These are phyloP conservation scores for Ictidomys tridecemlineatus DNA, from an alignment of 2,113 vertebrate genomes.

Conservation along the genomic window DNA sequence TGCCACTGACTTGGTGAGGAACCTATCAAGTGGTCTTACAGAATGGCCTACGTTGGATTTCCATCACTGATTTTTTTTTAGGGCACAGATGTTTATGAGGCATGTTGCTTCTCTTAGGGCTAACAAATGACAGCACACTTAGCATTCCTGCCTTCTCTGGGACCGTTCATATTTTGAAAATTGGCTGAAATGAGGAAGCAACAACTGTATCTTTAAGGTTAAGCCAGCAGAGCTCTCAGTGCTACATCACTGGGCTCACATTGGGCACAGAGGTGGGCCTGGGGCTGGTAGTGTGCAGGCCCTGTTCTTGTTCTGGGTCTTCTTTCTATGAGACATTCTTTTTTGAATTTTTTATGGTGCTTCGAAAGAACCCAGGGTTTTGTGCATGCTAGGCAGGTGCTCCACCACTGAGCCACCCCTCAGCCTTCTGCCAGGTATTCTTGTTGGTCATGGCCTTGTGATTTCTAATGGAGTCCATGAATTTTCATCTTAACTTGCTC, in stretches of 20 bases:
- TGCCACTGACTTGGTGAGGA: neutral
- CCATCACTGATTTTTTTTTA: neutral
- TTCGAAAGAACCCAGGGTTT: neutral
- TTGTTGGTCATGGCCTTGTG: too few species aligned
- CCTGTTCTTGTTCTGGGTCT: neutral
- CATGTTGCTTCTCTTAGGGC: too few species aligned
- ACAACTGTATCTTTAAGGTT: neutral
- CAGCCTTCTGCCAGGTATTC: neutral
- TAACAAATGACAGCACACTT: neutral
- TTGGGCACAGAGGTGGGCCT: neutral
- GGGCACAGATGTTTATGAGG: neutral
- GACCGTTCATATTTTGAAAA: neutral
- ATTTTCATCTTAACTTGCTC: neutral
- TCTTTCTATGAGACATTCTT: neutral
- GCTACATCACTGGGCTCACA: neutral
- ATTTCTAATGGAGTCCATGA: neutral
- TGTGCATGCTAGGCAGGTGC: neutral
- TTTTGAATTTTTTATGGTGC: neutral
- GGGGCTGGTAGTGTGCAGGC: neutral
- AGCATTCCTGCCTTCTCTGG: neutral
- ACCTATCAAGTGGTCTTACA: neutral
- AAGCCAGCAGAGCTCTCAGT: neutral
- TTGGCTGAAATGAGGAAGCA: neutral
- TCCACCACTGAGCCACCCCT: too few species aligned
- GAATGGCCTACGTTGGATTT: neutral